Evolutionary conservation across 2,113 vertebrate species (phyloP).

Genomic region (Sorex araneus): DNA sequence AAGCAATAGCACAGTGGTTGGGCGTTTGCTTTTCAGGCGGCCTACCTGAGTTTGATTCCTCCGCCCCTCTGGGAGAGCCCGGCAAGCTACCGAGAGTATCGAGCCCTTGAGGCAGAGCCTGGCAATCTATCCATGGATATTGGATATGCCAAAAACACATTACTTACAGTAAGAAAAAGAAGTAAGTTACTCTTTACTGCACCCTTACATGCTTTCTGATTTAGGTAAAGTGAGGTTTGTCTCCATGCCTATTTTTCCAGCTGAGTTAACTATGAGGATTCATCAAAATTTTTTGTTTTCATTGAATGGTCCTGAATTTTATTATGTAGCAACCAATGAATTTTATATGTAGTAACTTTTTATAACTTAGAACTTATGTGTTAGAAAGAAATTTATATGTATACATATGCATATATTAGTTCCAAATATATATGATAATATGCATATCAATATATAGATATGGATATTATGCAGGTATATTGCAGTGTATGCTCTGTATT

Average conservation of each 20-base stretch:
- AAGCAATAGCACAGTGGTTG: too few species aligned
- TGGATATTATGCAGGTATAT: background rate
- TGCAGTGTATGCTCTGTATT: background rate
- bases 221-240: background rate
- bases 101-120: too few species aligned
- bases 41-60: too few species aligned
- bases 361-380: background rate
- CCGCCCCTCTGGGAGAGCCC: too few species aligned
- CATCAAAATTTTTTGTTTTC: background rate
- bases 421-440: background rate
- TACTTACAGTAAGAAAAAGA: background rate
- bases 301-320: background rate
- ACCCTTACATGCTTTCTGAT: background rate
- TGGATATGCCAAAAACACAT: too few species aligned
- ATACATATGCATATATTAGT: too few species aligned
- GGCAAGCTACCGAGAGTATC: too few species aligned
- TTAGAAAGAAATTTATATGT: background rate
- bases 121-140: too few species aligned
- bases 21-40: too few species aligned
- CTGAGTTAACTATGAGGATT: constrained; percentile 16
- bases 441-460: background rate
- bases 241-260: background rate
- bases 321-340: background rate
- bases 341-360: constrained; percentile 13
- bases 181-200: background rate